Base-by-base conservation (phyloP, 2,888 invertebrate genomes). In the Aporophyla nigra region DNA sequence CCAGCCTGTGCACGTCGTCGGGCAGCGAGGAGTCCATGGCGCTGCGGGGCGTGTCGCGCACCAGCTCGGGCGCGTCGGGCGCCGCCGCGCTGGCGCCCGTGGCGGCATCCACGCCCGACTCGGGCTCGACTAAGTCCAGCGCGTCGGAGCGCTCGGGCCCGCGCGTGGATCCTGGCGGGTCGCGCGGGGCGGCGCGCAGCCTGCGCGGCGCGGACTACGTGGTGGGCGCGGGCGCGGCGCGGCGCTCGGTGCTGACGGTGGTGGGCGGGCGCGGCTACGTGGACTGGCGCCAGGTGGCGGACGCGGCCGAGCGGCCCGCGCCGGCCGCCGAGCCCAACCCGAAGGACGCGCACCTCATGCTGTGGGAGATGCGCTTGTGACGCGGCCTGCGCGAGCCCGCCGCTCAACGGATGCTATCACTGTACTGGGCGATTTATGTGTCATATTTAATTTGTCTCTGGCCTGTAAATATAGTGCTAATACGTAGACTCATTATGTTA, bases 251-350 rank as follows among this genome's bases (percentile, higher is more conserved):
- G 46, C 97, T 99, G 62, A 98, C 98, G 0, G 95, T 99, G 71
- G 98, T 98, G 97, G 99, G 99, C 0, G 99, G 99, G 3, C 97
- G 98, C 19, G 99, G 99, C 5, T 99, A 99, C 91, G 97, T 98
- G 40, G 98, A 98, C 94, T 98, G 98, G 98, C 97, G 98, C 74
- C 98, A 98, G 90, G 97, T 98, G 27, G 97, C 98, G 90, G 97
- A 98, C 92, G 96, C 97, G 46, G 95, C 97, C 3, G 97, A 97
- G 86, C 96, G 97, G 51, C 96, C 97, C 12, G 94, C 95, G 71
- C 94, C 96, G 63, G 96, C 97, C 59, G 97, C 97, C 67, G 98
- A 98, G 80, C 98, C 98, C 66, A 98, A 98, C 93, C 98, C 98
- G 82, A 98, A 97, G 90, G 98, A 99, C 97, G 99, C 99, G 24